phyloP scores from a whole-genome alignment of 2,113 vertebrate species.

The Cricetomys ansorgei region DNA sequence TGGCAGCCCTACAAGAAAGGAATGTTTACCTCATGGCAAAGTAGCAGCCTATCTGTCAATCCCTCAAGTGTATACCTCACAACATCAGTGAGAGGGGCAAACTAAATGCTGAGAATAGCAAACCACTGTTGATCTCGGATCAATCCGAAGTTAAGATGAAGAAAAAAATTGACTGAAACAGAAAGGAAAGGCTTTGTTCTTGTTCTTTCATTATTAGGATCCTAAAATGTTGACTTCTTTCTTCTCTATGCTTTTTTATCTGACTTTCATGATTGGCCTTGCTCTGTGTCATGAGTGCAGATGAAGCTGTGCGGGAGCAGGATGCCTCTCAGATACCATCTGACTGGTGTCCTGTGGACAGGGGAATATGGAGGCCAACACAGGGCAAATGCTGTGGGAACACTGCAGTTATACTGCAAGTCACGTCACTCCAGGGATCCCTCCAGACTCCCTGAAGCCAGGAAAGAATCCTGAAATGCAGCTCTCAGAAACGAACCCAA shows the following conservation, averaged over 20 bases:
- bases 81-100: neutral
- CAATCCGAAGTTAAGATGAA: neutral
- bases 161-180: neutral
- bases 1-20: neutral
- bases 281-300: neutral
- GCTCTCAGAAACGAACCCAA: neutral
- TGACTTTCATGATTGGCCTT: neutral
- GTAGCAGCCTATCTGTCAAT: neutral
- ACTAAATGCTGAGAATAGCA: neutral
- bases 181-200: neutral
- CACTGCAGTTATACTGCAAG: neutral
- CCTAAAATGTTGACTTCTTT: neutral
- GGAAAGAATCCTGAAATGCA: rapidly evolving
- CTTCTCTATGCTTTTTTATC: neutral
- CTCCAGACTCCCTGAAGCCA: no score
- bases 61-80: neutral
- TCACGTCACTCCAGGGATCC: neutral
- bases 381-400: neutral
- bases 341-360: no score
- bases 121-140: neutral
- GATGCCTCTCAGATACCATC: rapidly evolving
- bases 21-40: neutral
- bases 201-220: neutral
- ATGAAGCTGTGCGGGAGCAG: neutral
- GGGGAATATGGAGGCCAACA: neutral